phyloP scores from a whole-genome alignment of 2,113 vertebrate species.

The Rutilus rutilus region DNA sequence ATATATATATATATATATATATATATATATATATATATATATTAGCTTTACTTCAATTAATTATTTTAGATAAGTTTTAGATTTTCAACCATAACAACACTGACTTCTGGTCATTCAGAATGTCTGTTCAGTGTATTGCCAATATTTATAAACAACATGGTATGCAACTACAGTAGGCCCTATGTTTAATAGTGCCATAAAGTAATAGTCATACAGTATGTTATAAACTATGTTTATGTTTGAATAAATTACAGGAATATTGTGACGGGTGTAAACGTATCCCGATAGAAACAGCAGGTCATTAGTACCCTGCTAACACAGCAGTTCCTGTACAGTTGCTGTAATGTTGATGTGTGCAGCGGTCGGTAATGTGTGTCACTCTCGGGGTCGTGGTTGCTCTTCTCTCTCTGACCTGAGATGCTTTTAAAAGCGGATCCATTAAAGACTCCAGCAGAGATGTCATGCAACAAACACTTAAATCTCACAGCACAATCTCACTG shows the following conservation, averaged over 20 bases:
- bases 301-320: background rate
- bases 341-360: background rate
- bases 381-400: background rate
- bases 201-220: no score
- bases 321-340: background rate
- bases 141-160: background rate
- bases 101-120: background rate
- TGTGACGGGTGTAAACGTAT: background rate
- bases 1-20: no score
- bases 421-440: conserved; percentile 13
- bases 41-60: background rate
- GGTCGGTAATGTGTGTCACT: background rate
- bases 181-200: no score
- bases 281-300: background rate
- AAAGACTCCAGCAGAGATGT: background rate
- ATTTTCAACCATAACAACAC: background rate
- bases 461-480: background rate
- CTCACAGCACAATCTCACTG: background rate
- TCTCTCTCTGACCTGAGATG: background rate
- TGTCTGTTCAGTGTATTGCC: background rate
- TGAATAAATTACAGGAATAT: background rate
- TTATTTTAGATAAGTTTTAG: background rate
- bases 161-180: background rate
- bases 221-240: background rate
- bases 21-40: no score